Evolutionary conservation across 2,797 vertebrate species (phyloP), one percentile per base, ranked within the genome.

Genomic region (Poeciliopsis gracilis): DNA sequence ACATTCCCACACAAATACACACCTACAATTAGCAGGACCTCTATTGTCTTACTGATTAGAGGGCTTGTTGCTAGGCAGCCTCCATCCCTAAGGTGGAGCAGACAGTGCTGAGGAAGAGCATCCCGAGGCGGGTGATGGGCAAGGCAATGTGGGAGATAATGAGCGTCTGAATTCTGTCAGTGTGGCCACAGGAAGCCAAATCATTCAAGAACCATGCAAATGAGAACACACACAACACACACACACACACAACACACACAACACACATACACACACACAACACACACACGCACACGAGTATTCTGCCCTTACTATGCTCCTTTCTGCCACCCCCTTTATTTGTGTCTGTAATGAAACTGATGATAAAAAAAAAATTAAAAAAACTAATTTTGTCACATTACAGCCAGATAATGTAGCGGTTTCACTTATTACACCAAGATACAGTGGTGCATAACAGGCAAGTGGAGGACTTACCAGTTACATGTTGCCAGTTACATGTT

Each of bases 11-110:
- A 85, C 77, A 87, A 71, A 84, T 74, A 77, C 77, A 88, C 77
- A 90, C 76, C 80, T 83, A 89, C 73, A 92, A 91, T 91, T 92
- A 91, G 59, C 77, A 85, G 84, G 75, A 80, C 77, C 89, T 83
- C 87, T 85, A 90, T 90, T 90, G 88, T 90, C 88, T 82, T 85
- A 81, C 76, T 73, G 83, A 87, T 87, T 83, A 75, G 75, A 78
- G 84, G 84, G 79, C 77, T 61, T 78, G 94, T 95, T 95, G 93
- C 94, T 92, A 93, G 78, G 94, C 94, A 94, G 94, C 95, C 85
- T 73, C 81, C 90, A 86, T 93, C 94, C 91, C 86, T 90, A 90
- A 90, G 88, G 89, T 90, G 92, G 93, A 82, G 47, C 82, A 87
- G 87, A 88, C 84, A 84, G 76, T 70, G 78, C 49, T 55, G 76